phyloP scores from a whole-genome alignment of 2,797 vertebrate species.

The Euphonia xanthogaster region DNA sequence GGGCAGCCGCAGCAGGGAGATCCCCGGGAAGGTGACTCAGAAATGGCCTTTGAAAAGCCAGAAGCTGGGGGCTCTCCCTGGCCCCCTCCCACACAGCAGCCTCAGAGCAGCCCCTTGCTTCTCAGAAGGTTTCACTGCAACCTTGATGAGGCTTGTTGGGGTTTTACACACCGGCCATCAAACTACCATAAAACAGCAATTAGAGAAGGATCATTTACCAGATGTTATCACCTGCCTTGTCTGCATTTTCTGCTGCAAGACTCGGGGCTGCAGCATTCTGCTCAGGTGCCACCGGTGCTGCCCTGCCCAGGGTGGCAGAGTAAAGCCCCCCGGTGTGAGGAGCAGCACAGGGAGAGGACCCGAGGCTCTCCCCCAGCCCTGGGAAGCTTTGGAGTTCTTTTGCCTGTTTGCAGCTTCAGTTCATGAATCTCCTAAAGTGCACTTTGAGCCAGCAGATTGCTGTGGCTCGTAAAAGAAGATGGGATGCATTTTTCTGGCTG shows the following conservation, averaged over 20 bases:
- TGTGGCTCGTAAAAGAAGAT: not conserved
- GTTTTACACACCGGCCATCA: not conserved
- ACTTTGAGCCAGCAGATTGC: not conserved
- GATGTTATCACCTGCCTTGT: not conserved
- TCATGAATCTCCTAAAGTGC: not conserved
- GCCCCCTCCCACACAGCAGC: not conserved
- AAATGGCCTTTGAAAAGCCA: not conserved
- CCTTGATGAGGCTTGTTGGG: not conserved
- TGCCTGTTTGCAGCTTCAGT: not conserved
- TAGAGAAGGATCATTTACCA: constrained; percentile 1
- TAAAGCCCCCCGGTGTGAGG: not conserved
- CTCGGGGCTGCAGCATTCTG: not conserved
- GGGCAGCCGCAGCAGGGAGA: not conserved
- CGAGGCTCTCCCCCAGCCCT: not conserved
- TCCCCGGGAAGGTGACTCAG: rapidly evolving
- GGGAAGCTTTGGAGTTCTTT: not conserved
- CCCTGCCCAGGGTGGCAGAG: not conserved
- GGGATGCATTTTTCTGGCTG: not conserved
- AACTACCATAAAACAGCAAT: not conserved
- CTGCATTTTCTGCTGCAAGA: not conserved
- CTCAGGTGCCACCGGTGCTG: not conserved
- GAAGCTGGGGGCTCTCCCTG: not conserved
- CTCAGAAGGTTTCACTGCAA: not conserved
- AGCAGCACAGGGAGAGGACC: not conserved
- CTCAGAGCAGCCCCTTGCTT: not conserved